Percentiles rank a stretch among this genome's conserved stretches.
These are phyloP conservation scores for Drosophila parvula DNA, from an alignment of 1,140 invertebrate genomes.

Conservation along the genomic window DNA sequence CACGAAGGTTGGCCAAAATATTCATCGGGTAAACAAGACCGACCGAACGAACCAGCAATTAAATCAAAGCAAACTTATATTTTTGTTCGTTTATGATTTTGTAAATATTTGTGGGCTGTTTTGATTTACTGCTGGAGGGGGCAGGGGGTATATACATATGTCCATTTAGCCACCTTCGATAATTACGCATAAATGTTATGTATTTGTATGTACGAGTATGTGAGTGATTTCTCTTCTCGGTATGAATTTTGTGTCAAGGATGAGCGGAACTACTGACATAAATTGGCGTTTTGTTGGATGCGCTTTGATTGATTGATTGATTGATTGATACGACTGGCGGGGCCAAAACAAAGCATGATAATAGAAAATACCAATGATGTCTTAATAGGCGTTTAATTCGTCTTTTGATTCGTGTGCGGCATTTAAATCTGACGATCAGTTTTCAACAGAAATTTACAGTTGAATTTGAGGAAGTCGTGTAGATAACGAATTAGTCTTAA, in stretches of 20 bases:
- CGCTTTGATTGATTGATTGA: slow-evolving; percentile 50
- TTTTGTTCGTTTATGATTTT: slow-evolving; percentile 20
- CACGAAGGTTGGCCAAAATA: slow-evolving; percentile 64
- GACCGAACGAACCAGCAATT: slow-evolving; percentile 46
- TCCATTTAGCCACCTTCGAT: slow-evolving; percentile 55
- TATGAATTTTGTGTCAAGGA: slow-evolving; percentile 72
- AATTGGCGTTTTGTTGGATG: slow-evolving; percentile 44
- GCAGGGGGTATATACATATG: neutral
- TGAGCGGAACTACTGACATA: slow-evolving; percentile 62
- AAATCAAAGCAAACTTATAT: slow-evolving; percentile 38
- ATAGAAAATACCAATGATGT: slow-evolving; percentile 45
- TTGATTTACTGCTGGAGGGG: slow-evolving; percentile 34
- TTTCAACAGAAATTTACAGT: neutral
- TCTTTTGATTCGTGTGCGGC: slow-evolving; percentile 8
- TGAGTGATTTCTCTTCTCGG: slow-evolving; percentile 23
- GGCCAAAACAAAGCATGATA: slow-evolving; percentile 23
- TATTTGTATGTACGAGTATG: neutral
- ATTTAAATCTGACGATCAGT: slow-evolving; percentile 9
- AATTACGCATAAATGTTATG: slow-evolving; percentile 62
- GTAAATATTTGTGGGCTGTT: slow-evolving; percentile 52
- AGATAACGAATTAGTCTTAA: neutral
- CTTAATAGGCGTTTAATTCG: slow-evolving; percentile 71
- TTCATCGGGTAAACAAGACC: slow-evolving; percentile 38
- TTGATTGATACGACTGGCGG: slow-evolving; percentile 44
- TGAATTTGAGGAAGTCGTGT: neutral